Evolutionary conservation across 2,888 invertebrate genomes (phyloP).

Genomic region (Diarsia dahlii): DNA sequence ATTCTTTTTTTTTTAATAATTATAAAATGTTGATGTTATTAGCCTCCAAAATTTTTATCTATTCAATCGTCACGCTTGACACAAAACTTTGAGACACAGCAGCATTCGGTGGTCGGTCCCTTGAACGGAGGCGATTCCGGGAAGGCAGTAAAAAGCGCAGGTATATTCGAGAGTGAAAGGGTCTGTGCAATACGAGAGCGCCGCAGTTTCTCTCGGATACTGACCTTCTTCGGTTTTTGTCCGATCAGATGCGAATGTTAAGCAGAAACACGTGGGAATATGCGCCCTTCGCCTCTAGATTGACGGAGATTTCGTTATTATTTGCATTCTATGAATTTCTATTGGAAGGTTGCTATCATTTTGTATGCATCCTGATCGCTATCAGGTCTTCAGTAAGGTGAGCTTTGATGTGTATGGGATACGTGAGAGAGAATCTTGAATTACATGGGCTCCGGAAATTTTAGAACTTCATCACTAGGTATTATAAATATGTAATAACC

Average conservation of each 20-base stretch:
- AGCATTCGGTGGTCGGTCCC: conserved; percentile 67
- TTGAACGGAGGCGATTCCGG: conserved; percentile 81
- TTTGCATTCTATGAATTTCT: conserved; percentile 80
- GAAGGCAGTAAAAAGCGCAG: conserved; percentile 89
- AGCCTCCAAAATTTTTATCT: neutral
- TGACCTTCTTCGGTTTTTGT: conserved; percentile 88
- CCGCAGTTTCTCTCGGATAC: conserved; percentile 85
- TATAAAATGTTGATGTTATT: too few species aligned
- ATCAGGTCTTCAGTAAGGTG: conserved; percentile 47
- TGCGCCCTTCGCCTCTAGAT: conserved; percentile 74
- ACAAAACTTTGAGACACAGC: conserved; percentile 79
- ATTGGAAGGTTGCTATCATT: conserved; percentile 44
- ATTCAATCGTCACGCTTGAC: conserved; percentile 8
- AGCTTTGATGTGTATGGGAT: conserved; percentile 20
- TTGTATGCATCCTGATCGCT: conserved; percentile 49
- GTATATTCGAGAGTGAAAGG: conserved; percentile 90
- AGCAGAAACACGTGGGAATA: conserved; percentile 89
- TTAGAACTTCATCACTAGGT: neutral
- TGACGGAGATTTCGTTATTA: conserved; percentile 80
- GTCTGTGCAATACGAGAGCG: conserved; percentile 89
- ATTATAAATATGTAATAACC: neutral
- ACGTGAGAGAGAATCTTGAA: neutral
- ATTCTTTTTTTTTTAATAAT: neutral
- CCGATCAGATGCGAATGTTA: conserved; percentile 85
- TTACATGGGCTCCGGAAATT: neutral